Percentiles rank a stretch among this genome's conserved stretches.
Evolutionary conservation across 2,888 invertebrate species (phyloP).

Genomic region (Parnassius smintheus): DNA sequence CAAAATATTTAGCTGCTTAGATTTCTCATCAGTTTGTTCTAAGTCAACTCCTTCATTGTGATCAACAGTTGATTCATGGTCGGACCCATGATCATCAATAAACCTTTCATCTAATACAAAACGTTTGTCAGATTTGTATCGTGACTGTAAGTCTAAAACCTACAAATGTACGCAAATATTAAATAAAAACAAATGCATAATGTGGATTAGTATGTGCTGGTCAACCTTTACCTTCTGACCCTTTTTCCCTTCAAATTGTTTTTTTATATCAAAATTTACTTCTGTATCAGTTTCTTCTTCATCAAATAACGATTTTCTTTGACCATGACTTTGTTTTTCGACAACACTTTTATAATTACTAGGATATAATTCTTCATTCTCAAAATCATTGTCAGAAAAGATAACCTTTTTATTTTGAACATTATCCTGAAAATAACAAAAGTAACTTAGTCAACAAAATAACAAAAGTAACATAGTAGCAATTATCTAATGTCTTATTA

Average conservation of each 20-base stretch:
- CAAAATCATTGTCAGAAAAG: conserved; percentile 79
- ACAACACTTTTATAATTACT: conserved; percentile 28
- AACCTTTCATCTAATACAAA: conserved; percentile 89
- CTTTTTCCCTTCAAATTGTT: conserved; percentile 84
- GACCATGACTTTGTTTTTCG: conserved; percentile 24
- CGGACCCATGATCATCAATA: conserved; percentile 77
- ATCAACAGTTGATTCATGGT: conserved; percentile 45
- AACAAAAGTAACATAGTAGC: too few relatives aligned
- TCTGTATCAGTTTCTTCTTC: conserved; percentile 78
- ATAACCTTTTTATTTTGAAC: conserved; percentile 82
- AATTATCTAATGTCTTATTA: too few relatives aligned
- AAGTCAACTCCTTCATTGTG: conserved; percentile 62
- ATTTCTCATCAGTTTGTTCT: conserved; percentile 68
- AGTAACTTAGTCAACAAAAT: not conserved
- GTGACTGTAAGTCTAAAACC: conserved; percentile 86
- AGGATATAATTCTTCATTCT: conserved; percentile 20
- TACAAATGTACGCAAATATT: conserved; percentile 40
- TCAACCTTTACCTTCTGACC: conserved; percentile 79
- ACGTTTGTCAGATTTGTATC: conserved; percentile 87
- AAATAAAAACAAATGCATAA: not conserved
- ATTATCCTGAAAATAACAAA: conserved; percentile 67
- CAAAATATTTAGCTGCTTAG: conserved; percentile 78
- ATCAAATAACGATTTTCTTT: conserved; percentile 65
- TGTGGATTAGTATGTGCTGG: not conserved
- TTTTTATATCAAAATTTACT: conserved; percentile 82